Conservation (phyloP, 2,888 invertebrate genomes). For the Ophraella communa region DNA sequence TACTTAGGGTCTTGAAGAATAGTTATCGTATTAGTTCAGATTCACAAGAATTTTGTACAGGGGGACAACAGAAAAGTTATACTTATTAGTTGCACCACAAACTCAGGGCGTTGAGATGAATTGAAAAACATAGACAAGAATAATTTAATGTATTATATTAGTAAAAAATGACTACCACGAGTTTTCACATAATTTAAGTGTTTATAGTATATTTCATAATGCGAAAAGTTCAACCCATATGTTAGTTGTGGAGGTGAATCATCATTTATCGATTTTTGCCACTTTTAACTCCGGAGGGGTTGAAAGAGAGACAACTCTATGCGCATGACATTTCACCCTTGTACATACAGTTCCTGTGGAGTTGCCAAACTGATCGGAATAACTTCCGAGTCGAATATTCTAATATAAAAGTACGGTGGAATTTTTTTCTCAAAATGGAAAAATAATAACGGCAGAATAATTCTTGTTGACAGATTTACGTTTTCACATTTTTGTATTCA, state of each 20-base stretch:
- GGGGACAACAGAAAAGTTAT: background rate
- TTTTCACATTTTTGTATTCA: too few species aligned
- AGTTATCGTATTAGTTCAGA: background rate
- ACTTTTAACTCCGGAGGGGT: slow-evolving; percentile 39
- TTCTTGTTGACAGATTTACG: too few species aligned
- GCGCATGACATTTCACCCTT: slow-evolving; percentile 17
- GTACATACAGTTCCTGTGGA: slow-evolving; percentile 9
- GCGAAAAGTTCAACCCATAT: slow-evolving; percentile 30
- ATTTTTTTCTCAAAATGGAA: background rate
- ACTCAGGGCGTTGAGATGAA: too few species aligned
- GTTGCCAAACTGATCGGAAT: slow-evolving; percentile 12
- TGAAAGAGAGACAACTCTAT: slow-evolving; percentile 24
- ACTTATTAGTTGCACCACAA: too few species aligned
- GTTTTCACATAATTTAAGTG: background rate
- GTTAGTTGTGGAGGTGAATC: slow-evolving; percentile 44
- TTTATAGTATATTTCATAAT: slow-evolving; percentile 12
- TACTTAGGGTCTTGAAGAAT: background rate
- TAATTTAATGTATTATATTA: background rate
- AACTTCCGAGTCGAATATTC: background rate
- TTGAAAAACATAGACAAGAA: too few species aligned
- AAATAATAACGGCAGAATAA: too few species aligned
- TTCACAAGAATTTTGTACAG: background rate
- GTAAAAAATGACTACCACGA: background rate
- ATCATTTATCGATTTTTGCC: slow-evolving; percentile 47
- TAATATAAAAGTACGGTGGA: background rate